Percentiles rank a stretch among this genome's conserved stretches.
Evolutionary conservation across 2,797 vertebrate species (phyloP).

Genomic region (Takifugu ocellatus): DNA sequence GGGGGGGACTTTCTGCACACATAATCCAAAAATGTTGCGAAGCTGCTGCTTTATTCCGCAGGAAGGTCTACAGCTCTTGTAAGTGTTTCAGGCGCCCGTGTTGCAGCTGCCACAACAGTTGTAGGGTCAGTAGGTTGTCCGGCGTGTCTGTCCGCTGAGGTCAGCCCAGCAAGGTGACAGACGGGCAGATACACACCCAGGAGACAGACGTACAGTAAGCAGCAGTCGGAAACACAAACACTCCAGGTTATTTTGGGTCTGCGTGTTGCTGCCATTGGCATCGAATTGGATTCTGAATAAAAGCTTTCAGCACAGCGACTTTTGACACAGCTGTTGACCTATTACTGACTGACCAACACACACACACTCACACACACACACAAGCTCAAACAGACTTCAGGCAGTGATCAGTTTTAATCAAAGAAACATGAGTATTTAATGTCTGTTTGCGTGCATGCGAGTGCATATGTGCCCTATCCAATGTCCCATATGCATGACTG

Average conservation of each 20-base stretch:
- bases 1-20: background rate
- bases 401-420: slow-evolving; percentile 34
- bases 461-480: slow-evolving; percentile 12
- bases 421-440: slow-evolving; percentile 26
- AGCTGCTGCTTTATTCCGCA: background rate
- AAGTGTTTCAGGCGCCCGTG: background rate
- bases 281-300: slow-evolving; percentile 59
- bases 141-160: slow-evolving; percentile 52
- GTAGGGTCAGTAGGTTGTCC: slow-evolving; percentile 18
- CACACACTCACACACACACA: slow-evolving; percentile 5
- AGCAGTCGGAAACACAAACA: slow-evolving; percentile 64
- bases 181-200: slow-evolving; percentile 12
- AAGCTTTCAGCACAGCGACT: slow-evolving; percentile 57
- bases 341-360: slow-evolving; percentile 30
- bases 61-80: background rate
- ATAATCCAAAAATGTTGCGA: background rate
- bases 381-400: slow-evolving; percentile 7
- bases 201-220: slow-evolving; percentile 45
- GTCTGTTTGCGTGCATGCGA: slow-evolving; percentile 12
- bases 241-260: slow-evolving; percentile 67
- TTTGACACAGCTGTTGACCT: slow-evolving; percentile 61
- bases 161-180: slow-evolving; percentile 55
- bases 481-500: slow-evolving; percentile 45
- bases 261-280: slow-evolving; percentile 59
- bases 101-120: background rate